Conservation (phyloP, 2,888 invertebrate genomes). For the Aquatica leii region DNA sequence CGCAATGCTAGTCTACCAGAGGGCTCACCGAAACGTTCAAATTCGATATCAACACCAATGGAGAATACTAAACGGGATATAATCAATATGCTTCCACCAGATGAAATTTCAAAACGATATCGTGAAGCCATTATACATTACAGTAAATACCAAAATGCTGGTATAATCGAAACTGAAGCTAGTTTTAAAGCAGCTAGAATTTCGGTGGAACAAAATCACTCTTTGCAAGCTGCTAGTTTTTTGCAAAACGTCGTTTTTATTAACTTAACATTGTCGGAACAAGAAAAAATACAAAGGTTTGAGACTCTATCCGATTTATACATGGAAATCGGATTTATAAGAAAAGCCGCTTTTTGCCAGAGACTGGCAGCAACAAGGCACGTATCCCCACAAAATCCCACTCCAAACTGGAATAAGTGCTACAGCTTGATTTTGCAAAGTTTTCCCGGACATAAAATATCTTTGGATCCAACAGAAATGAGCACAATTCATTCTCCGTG, state of each 20-base stretch:
- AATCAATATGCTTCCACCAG: conserved; percentile 76
- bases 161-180: conserved; percentile 93
- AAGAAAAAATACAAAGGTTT: conserved; percentile 92
- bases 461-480: conserved; percentile 88
- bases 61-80: conserved; percentile 61
- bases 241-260: conserved; percentile 94
- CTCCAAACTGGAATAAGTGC: conserved; percentile 91
- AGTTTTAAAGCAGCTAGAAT: conserved; percentile 94
- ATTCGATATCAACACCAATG: conserved; percentile 43
- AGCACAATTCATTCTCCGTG: conserved; percentile 45
- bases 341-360: conserved; percentile 96
- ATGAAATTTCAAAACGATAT: conserved; percentile 89
- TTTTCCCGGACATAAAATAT: conserved; percentile 89
- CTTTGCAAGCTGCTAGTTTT: conserved; percentile 86
- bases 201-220: conserved; percentile 84
- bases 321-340: conserved; percentile 85
- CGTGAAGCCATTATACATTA: conserved; percentile 93
- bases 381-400: conserved; percentile 85
- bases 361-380: conserved; percentile 92
- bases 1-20: conserved; percentile 87
- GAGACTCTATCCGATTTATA: conserved; percentile 92
- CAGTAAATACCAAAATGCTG: conserved; percentile 92
- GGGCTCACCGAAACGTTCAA: conserved; percentile 49
- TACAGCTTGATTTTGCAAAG: conserved; percentile 92
- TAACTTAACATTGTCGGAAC: conserved; percentile 85